These are phyloP conservation scores for Steinernema carpocapsae DNA, from an alignment of 2,888 invertebrate genomes.

Conservation along the genomic window DNA sequence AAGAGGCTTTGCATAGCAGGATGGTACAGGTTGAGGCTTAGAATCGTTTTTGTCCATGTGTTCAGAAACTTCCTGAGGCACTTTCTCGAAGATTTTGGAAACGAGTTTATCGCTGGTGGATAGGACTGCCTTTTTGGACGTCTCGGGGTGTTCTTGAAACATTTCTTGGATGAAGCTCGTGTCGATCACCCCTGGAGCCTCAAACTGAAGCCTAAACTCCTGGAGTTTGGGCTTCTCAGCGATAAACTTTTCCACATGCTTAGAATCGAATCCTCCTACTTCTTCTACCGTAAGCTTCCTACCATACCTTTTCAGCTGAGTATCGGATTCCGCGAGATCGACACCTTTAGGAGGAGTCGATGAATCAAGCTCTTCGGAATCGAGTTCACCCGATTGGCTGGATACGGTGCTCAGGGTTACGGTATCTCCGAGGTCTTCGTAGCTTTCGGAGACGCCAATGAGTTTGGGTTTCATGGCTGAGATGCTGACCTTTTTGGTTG, in stretches of 20 bases:
- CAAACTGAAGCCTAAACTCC: not conserved
- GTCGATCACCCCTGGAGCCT: not conserved
- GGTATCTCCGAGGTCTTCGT: not conserved
- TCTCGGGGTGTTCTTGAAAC: not conserved
- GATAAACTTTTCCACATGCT: not conserved
- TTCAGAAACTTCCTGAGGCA: not conserved
- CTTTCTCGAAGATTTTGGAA: not conserved
- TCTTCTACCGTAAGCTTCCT: slow-evolving; percentile 1
- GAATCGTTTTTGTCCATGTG: not conserved
- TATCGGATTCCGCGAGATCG: not conserved
- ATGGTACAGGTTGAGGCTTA: not conserved
- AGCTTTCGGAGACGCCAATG: not conserved
- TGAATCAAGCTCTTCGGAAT: slow-evolving; percentile 9
- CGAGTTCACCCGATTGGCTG: no score
- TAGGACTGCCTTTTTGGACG: not conserved
- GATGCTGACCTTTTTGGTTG: slow-evolving; percentile 1
- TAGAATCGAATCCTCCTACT: not conserved
- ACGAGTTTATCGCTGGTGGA: not conserved
- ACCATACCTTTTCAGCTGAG: not conserved
- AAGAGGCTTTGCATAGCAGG: not conserved
- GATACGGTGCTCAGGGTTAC: no score
- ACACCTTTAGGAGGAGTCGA: slow-evolving; percentile 12
- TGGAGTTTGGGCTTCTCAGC: not conserved
- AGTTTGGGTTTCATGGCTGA: not conserved
- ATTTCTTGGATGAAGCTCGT: slow-evolving; percentile 2